phyloP scores from a whole-genome alignment of 2,113 vertebrate genomes.

The Laticauda laticaudata region DNA sequence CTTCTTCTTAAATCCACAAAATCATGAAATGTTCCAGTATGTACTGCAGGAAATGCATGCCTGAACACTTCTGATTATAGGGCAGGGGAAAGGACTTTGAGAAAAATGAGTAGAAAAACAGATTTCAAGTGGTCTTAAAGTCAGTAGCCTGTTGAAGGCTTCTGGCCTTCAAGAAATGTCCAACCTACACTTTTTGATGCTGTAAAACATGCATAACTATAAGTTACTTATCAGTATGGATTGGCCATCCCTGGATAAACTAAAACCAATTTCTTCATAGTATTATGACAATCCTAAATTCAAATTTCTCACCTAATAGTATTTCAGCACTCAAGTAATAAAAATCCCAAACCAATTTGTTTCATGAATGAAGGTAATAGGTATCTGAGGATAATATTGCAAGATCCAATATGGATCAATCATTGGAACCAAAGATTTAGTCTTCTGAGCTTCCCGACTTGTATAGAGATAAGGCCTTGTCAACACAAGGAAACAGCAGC shows the following conservation, averaged over 20 bases:
- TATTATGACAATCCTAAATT: neutral
- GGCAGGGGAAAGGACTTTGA: neutral
- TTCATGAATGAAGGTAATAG: neutral
- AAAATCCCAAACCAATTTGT: neutral
- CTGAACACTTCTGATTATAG: neutral
- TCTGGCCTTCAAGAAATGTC: neutral
- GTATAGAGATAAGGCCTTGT: neutral
- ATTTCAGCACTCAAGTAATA: neutral
- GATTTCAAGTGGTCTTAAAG: neutral
- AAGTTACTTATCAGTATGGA: neutral
- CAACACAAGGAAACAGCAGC: neutral
- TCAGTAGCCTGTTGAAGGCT: neutral
- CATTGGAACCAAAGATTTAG: neutral
- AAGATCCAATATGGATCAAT: neutral
- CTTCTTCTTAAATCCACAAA: neutral
- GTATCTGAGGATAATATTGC: neutral
- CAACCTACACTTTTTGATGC: neutral
- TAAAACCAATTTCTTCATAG: neutral
- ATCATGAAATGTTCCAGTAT: neutral
- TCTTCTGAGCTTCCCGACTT: neutral
- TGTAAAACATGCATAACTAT: neutral
- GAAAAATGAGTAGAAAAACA: neutral
- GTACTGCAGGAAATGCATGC: neutral
- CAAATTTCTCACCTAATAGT: too few relatives aligned
- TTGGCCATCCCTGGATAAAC: neutral